Percentiles rank a stretch among this genome's conserved stretches.
Evolutionary conservation across 2,888 invertebrate genomes (phyloP).

Genomic region (Penaeus monodon): DNA sequence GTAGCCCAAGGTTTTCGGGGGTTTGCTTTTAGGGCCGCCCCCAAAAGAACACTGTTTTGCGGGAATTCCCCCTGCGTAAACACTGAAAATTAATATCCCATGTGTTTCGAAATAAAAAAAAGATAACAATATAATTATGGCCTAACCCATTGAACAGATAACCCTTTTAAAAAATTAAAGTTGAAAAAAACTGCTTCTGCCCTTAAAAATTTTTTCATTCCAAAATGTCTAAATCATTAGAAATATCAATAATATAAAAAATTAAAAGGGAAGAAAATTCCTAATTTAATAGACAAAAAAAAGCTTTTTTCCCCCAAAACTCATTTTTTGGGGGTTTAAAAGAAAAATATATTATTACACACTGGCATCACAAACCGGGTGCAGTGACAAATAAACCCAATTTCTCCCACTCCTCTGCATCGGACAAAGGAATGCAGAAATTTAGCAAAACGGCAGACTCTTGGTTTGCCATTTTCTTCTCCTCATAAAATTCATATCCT

Average conservation of each 20-base stretch:
- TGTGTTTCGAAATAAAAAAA: background rate
- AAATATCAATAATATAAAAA: too few species aligned
- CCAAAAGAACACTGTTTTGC: slow-evolving; percentile 62
- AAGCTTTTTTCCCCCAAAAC: too few species aligned
- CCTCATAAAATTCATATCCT: slow-evolving; percentile 72
- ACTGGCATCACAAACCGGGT: slow-evolving; percentile 39
- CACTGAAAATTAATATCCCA: background rate
- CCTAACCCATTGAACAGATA: too few species aligned
- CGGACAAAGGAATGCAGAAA: slow-evolving; percentile 67
- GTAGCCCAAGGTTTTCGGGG: slow-evolving; percentile 79
- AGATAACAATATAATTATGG: too few species aligned
- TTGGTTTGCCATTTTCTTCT: slow-evolving; percentile 70
- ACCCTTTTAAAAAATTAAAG: too few species aligned
- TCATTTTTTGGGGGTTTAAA: background rate
- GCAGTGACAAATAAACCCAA: slow-evolving; percentile 52
- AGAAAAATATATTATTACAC: background rate
- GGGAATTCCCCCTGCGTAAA: slow-evolving; percentile 56
- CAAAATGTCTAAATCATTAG: too few species aligned
- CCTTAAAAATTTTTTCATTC: too few species aligned
- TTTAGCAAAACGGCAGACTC: slow-evolving; percentile 70
- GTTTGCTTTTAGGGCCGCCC: slow-evolving; percentile 79
- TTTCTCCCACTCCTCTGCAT: slow-evolving; percentile 62
- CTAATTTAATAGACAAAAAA: too few species aligned
- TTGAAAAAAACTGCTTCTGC: too few species aligned
- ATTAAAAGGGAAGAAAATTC: too few species aligned